Evolutionary conservation across 2,797 vertebrate species (phyloP).

Genomic region (Macropus fuliginosus): DNA sequence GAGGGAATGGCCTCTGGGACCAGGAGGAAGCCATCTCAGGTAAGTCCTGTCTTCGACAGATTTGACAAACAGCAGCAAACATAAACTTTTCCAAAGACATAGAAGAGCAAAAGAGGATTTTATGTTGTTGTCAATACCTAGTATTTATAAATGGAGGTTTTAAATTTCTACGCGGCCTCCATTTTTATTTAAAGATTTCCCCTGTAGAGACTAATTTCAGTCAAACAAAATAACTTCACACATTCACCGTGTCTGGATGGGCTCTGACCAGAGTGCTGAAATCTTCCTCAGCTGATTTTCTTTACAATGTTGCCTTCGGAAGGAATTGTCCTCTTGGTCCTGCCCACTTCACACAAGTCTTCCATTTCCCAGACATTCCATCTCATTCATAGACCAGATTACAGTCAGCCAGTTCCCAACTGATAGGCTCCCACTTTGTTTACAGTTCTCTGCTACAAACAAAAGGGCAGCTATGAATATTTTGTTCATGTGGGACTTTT

Average conservation of each 20-base stretch:
- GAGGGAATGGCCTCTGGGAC: background rate
- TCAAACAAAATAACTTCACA: background rate
- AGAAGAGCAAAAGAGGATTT: background rate
- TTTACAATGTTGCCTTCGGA: background rate
- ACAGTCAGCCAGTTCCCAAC: background rate
- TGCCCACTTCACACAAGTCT: background rate
- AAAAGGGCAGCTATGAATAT: background rate
- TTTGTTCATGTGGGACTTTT: background rate
- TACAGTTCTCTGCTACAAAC: background rate
- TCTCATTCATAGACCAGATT: background rate
- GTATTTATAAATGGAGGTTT: background rate
- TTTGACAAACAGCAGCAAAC: background rate
- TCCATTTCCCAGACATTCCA: background rate
- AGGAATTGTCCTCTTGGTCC: background rate
- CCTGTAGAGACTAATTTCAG: background rate
- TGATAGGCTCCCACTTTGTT: background rate
- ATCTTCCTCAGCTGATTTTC: background rate
- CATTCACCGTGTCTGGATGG: background rate
- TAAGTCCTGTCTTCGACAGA: background rate
- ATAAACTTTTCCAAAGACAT: background rate
- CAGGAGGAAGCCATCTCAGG: background rate
- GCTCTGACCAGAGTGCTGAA: constrained; percentile 1
- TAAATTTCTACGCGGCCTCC: background rate
- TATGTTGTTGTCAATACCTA: background rate
- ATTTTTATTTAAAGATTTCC: background rate